Base-by-base conservation (phyloP, 37 sponge, comb jelly and placozoan species). In the Diacarnus erythraeanus region DNA sequence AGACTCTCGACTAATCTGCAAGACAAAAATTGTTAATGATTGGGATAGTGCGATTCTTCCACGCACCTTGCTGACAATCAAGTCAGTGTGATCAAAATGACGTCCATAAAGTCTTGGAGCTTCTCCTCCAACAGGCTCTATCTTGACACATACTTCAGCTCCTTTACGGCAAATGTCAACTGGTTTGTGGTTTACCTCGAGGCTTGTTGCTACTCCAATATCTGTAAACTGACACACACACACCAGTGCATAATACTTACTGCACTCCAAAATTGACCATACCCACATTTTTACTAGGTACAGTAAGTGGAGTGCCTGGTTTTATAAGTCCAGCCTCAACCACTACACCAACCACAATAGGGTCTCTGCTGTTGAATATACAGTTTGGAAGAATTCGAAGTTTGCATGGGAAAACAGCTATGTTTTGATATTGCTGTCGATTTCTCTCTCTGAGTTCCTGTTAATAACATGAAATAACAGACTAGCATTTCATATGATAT, bases 321-420 rank as follows among this genome's bases (percentile, higher is more conserved):
- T 86, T 89, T 30, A 97, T 67, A 0, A 91, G 43, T 15, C 97
- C 97, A 23, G 76, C 97, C 57, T 94, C 95, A 38, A 98, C 88
- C 10, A 75, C 42, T 30, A 98, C 99, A 25, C 99, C 99, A 31
- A 98, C 77, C 25, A 98, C 97, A 40, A 98, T 95, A 33, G 99
- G 99, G 84, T 98, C 97, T 43, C 99, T 76, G 15, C 88, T 87
- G 79, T 98, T 98, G 83, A 96, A 98, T 17, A 98, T 68, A 78
- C 97, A 98, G 42, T 96, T 85, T 17, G 99, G 99, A 2, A 96
- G 57, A 17, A 96, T 87, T 33, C 94, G 83, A 6, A 98, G 84
- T 69, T 90, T 90, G 86, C 96, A 95, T 0, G 98, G 98, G 72
- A 95, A 98, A 30, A 96, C 90, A 26, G 99, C 96, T 63, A 91